Evolutionary conservation across 2,113 vertebrate genomes (phyloP), one percentile per base, ranked within the genome.

Genomic region (human (Homo sapiens)): DNA sequence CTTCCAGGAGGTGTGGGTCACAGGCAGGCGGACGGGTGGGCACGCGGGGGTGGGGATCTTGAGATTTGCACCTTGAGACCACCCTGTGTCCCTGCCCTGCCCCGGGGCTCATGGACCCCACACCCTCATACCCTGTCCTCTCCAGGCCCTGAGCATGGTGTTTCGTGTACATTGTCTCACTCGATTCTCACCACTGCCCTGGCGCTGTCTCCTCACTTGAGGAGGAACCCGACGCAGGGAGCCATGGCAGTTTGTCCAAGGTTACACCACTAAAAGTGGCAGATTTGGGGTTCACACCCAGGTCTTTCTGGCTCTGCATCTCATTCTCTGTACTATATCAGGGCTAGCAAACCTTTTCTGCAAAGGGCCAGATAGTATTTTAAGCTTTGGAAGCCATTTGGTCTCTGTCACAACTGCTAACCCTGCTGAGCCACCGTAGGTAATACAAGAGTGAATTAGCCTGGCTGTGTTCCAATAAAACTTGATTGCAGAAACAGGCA

Each of bases 1-100:
- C 70, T 99, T 99, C 97, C 99, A 99, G 94, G 99, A 99, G 99
- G 99, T 99, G 94, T 12, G 0, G 17, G 30, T 0, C 68, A 2
- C 52, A 2, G 52, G 52, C 6, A 3, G 27, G 64, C 9, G 0
- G 0, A 27, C 1, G 20, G 61, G 61, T 6, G 27, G 61, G 61
- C 59, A 30, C 5, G 25, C 11, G 25, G 59, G 11, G 12, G 61
- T 64, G 61, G 27, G 27, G 61, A 64, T 64, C 27, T 11, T 64
- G 27, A 64, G 61, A 64, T 30, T 57, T 64, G 61, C 27, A 30
- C 45, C 55, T 38, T 1, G 23, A 5, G 35, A 20, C 35, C 22
- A 0, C 8, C 10, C 9, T 13, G 9, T 35, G 1, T 16, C 35
- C 73, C 7, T 64, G 61, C 27, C 61, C 27, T 30, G 61, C 27